Evolutionary conservation across 2,113 vertebrate genomes (phyloP), one percentile per base, ranked within the genome.

Genomic region (Penelope pileata): DNA sequence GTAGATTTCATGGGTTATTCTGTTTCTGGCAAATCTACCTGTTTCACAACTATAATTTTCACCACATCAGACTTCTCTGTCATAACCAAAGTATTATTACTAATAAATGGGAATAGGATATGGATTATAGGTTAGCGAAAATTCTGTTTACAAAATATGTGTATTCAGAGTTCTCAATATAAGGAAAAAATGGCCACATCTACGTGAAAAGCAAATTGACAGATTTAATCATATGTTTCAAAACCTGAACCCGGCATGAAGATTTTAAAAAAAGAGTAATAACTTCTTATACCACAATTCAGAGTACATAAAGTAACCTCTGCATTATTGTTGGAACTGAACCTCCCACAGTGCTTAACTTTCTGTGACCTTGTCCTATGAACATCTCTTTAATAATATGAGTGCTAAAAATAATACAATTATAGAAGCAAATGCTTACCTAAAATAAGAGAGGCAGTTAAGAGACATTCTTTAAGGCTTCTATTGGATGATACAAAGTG

Each of bases 141-240:
- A 68, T 68, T 91, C 83, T 91, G 74, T 96, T 97, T 96, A 95
- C 91, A 94, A 94, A 93, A 96, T 40, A 93, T 26, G 42, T 67
- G 56, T 54, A 45, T 84, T 93, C 74, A 89, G 85, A 81, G 80
- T 48, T 93, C 83, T 95, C 69, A 81, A 78, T 84, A 76, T 36
- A 86, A 93, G 59, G 89, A 29, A 64, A 81, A 96, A 94, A 83
- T 85, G 76, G 69, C 92, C 80, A 91, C 94, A 93, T 87, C 69
- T 91, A 86, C 86, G 88, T 17, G 27, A 96, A 93, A 95, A 94
- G 81, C 90, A 90, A 83, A 96, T 94, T 0, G 1, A 92, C 74
- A 93, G 83, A 78, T 96, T 97, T 96, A 97, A 98, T 97, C 22
- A 94, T 88, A 91, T 14, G 92, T 93, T 97, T 97, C 96, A 76